Base-by-base conservation (phyloP, 2,888 invertebrate genomes). In the Drosophila nigricruria region DNA sequence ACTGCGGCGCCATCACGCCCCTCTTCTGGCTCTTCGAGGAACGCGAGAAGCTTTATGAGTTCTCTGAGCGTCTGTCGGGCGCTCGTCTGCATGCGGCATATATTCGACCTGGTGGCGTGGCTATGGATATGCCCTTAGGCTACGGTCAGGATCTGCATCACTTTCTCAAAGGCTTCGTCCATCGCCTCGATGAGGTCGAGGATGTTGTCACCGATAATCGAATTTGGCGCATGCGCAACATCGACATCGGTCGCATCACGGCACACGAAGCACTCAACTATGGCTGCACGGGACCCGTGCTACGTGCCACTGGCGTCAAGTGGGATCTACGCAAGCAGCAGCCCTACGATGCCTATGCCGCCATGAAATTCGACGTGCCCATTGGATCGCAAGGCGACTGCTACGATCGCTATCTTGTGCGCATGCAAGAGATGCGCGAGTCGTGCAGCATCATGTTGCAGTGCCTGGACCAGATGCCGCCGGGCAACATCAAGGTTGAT, bases 1-100 rank as follows among this genome's bases (percentile, higher is more conserved):
- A 98, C 90, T 94, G 96, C 25, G 98, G 98, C 25, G 97, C 96
- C 5, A 95, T 98, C 78, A 97, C 97, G 1, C 98, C 98, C 0
- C 96, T 97, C 88, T 97, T 98, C 92, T 98, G 97, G 97, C 94
- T 97, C 90, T 97, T 97, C 91, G 97, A 98, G 92, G 98, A 97
- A 92, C 94, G 97, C 54, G 97, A 97, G 93, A 97, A 97, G 93
- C 92, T 97, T 72, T 96, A 96, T 93, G 98, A 98, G 92, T 94
- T 97, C 79, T 97, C 95, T 89, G 98, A 98, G 91, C 94, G 97
- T 73, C 95, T 96, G 1, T 96, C 96, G 49, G 98, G 98, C 0
- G 96, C 97, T 54, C 94, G 98, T 43, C 95, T 98, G 94, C 97
- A 98, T 91, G 95, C 96, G 53, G 96, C 95, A 5, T 98, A 97